These are phyloP conservation scores for Lypha dubia DNA, from an alignment of 2,888 invertebrate genomes.

Conservation along the genomic window DNA sequence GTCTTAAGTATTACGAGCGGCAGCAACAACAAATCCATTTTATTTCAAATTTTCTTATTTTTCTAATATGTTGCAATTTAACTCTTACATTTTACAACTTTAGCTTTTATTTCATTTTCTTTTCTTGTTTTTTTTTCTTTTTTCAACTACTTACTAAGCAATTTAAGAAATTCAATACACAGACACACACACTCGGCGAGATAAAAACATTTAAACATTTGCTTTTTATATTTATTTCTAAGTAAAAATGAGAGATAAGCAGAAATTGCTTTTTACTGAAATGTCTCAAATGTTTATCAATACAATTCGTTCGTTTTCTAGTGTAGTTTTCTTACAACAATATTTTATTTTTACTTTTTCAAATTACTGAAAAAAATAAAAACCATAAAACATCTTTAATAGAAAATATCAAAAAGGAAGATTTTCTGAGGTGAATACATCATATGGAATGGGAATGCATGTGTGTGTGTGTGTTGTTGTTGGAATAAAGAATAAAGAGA, in stretches of 20 bases:
- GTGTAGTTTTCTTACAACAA: conserved; percentile 29
- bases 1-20: conserved; percentile 47
- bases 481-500: not conserved
- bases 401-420: conserved; percentile 63
- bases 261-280: conserved; percentile 68
- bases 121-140: conserved; percentile 1
- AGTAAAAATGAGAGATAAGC: conserved; percentile 71
- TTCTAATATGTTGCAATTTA: conserved; percentile 48
- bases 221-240: conserved; percentile 30
- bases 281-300: conserved; percentile 66
- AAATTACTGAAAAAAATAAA: conserved; percentile 56
- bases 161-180: conserved; percentile 53
- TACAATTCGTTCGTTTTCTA: conserved; percentile 59
- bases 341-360: conserved; percentile 25
- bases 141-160: conserved; percentile 54
- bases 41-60: conserved; percentile 47
- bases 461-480: conserved; percentile 13
- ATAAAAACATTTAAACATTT: not conserved
- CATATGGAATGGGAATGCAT: not conserved
- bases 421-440: conserved; percentile 7
- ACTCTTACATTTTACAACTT: conserved; percentile 12
- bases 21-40: conserved; percentile 67
- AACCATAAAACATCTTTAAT: conserved; percentile 52
- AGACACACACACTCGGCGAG: no score
- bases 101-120: not conserved